Conservation (phyloP, 92 coral and sea anemone genomes). For the Siderastrea radians region DNA sequence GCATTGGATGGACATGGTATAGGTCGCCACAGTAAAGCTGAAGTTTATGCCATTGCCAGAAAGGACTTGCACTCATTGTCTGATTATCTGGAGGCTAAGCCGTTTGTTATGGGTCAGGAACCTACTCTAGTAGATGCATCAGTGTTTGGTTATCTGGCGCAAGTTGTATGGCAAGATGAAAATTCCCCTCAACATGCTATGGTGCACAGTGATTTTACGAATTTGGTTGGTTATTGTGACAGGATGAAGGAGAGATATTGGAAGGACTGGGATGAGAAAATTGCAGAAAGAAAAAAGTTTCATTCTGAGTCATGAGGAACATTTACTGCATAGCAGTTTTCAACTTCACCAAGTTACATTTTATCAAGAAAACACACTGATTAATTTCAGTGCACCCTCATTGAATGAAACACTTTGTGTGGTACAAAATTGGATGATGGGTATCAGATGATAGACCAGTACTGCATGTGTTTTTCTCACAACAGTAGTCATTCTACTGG, state of each 20-base stretch:
- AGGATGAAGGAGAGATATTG: conserved; percentile 72
- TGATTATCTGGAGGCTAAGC: conserved; percentile 48
- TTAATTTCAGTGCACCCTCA: no score
- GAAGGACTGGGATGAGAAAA: conserved; percentile 73
- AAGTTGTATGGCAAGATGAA: conserved; percentile 78
- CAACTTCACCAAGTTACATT: no score
- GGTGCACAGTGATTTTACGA: conserved; percentile 62
- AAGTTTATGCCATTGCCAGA: conserved; percentile 63
- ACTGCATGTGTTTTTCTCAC: no score
- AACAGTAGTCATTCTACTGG: no score
- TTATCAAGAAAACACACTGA: no score
- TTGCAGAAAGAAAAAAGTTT: conserved; percentile 52
- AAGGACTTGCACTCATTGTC: conserved; percentile 71
- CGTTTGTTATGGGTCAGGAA: conserved; percentile 76
- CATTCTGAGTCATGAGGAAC: conserved; percentile 7
- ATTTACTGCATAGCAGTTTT: neutral
- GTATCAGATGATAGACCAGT: no score
- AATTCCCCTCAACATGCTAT: conserved; percentile 54
- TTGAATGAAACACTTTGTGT: no score
- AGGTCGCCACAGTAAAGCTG: conserved; percentile 72
- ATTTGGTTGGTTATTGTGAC: conserved; percentile 62
- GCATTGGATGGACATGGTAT: conserved; percentile 73
- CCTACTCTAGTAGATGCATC: conserved; percentile 72
- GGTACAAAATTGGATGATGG: no score
- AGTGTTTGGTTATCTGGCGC: conserved; percentile 76